Evolutionary conservation across 30 jellyfish, hydroid and myxozoan species (phyloP), one percentile per base, ranked within the genome.

Genomic region (Pelagia noctiluca): DNA sequence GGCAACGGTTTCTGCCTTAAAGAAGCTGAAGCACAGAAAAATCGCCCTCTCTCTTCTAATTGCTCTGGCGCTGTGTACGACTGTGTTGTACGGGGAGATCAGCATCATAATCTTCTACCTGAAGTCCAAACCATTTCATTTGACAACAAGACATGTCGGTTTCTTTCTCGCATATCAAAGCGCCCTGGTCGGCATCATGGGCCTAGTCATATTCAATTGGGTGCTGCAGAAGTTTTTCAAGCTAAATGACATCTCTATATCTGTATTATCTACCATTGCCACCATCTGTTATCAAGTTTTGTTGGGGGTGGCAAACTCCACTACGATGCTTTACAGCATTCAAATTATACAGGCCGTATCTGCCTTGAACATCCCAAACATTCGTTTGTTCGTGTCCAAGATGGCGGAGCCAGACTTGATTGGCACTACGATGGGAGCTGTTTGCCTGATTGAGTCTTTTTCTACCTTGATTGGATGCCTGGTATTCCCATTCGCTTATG

Each of bases 81-180:
- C 54, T 54, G 53, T 66, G 10, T 22, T 50, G 7, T 46, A 38
- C 0, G 87, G 87, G 54, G 87, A 76, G 62, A 38, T 54, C 3
- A 76, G 57, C 77, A 16, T 76, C 7, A 52, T 76, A 19, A 36
- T 76, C 62, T 34, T 76, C 0, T 76, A 46, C 68, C 76, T 76
- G 19, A 29, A 72, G 33, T 50, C 25, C 31, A 29, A 52, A 0
- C 87, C 87, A 10, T 76, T 76, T 38, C 54, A 76, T 7, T 49
- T 76, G 13, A 57, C 46, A 46, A 66, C 87, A 3, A 50, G n/a
- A 60, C 54, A 65, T n/a, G n/a, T n/a, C n/a, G n/a, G n/a, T n/a
- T n/a, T n/a, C n/a, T n/a, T n/a, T n/a, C n/a, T n/a, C n/a, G 85
- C 85, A 42, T 73, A 47, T 49, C 85, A 73, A 48, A 30, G 42